Evolutionary conservation across 2,888 invertebrate genomes (phyloP).

Genomic region (Andrena camellia): DNA sequence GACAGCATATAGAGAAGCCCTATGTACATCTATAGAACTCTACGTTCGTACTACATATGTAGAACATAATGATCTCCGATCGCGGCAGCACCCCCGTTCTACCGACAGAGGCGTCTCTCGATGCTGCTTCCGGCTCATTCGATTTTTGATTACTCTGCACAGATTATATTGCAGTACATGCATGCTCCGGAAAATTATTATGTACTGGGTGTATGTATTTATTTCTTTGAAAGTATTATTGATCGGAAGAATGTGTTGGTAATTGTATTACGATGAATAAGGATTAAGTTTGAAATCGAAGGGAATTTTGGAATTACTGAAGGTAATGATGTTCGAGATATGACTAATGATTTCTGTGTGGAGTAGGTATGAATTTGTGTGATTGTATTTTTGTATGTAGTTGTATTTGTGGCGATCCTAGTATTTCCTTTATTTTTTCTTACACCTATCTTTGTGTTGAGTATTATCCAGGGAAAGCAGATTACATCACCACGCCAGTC

Average conservation of each 20-base stretch:
- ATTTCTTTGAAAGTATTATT: neutral
- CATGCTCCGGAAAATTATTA: neutral
- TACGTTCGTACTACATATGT: constrained; percentile 66
- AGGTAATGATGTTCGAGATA: neutral
- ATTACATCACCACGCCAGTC: constrained; percentile 16
- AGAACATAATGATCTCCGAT: constrained; percentile 69
- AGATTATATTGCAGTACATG: neutral
- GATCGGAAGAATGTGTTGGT: too few species aligned
- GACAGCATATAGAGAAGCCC: constrained; percentile 82
- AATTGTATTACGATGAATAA: neutral
- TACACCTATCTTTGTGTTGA: neutral
- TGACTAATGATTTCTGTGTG: neutral
- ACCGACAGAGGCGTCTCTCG: neutral
- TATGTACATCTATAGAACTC: constrained; percentile 66
- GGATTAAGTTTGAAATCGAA: neutral
- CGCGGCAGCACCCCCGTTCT: constrained; percentile 60
- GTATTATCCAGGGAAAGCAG: constrained; percentile 22
- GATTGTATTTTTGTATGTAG: neutral
- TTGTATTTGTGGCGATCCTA: neutral
- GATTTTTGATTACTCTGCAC: neutral
- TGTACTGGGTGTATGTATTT: neutral
- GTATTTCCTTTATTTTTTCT: neutral
- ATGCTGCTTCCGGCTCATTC: neutral
- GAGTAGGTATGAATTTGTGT: neutral
- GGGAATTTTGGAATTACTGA: neutral